Evolutionary conservation across 2,797 vertebrate species (phyloP), one percentile per base, ranked within the genome.

Genomic region (Catostomus latipinnis): DNA sequence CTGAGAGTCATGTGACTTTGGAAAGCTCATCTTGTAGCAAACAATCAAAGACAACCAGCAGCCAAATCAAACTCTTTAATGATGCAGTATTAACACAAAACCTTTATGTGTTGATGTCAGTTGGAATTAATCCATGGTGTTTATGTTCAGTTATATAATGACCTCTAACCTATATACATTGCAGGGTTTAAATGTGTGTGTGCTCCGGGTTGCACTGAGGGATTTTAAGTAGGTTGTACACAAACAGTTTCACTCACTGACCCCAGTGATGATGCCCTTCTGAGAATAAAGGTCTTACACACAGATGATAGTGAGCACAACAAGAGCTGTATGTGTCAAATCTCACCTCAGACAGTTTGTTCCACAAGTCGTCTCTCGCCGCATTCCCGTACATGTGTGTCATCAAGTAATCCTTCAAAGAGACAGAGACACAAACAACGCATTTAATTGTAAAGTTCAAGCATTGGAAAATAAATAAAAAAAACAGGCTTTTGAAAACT

Each of bases 321-420:
- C 1, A 34, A 34, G 34, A 34, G 34, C 34, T 34, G 34, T 34
- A 34, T 34, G 34, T 34, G 34, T 34, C 34, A 34, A 34, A 34
- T 34, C 34, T 34, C 34, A 34, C 34, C 34, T 34, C 34, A 34
- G 34, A 34, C 2, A 34, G 2, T 34, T 34, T 34, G 34, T 34
- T 34, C 34, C 34, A 34, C 34, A 34, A 34, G 34, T 34, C 34
- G 4, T 34, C 96, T 89, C 97, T 94, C 83, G 95, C 98, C 18
- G 98, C 97, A 80, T 98, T 99, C 81, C 97, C 92, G 86, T 97
- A 99, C 92, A 98, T 99, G 89, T 99, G 96, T 88, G 96, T 96
- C 88, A 95, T 96, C 92, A 99, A 93, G 86, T 97, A 99, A 90
- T 98, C 97, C 98, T 99, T 91, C 3, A 65, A 74, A 74, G 13